Percentiles rank a stretch among this genome's conserved stretches.
These are phyloP conservation scores for Calameuta filiformis DNA, from an alignment of 2,888 invertebrate species.

Conservation along the genomic window DNA sequence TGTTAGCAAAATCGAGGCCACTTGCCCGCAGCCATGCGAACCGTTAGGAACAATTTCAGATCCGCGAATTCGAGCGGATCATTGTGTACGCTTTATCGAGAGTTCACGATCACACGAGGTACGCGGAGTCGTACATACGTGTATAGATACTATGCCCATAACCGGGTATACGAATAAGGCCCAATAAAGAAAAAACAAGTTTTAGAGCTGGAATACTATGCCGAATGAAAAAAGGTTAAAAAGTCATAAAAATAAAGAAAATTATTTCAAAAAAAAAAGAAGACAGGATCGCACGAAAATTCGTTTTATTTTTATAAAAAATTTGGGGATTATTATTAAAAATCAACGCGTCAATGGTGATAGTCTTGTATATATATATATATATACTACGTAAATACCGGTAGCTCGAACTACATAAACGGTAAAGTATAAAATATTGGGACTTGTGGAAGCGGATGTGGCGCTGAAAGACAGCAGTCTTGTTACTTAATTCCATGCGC, in stretches of 20 bases:
- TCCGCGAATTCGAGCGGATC: conserved; percentile 26
- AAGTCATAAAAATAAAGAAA: not conserved
- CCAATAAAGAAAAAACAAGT: not conserved
- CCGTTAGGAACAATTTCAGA: conserved; percentile 31
- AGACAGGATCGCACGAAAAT: not conserved
- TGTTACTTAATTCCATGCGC: conserved; percentile 56
- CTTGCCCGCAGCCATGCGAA: conserved; percentile 25
- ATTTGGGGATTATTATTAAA: not conserved
- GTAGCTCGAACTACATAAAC: not conserved
- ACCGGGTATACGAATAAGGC: not conserved
- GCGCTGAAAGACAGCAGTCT: conserved; percentile 54
- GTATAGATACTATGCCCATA: not conserved
- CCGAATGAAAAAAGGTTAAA: not conserved
- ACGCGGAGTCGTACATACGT: not conserved
- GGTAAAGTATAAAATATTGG: not conserved
- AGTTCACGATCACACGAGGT: not conserved
- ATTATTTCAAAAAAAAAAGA: not conserved
- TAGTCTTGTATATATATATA: not conserved
- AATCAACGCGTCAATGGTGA: not conserved
- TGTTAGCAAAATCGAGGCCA: conserved; percentile 24
- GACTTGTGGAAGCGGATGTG: conserved; percentile 44
- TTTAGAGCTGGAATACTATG: not conserved
- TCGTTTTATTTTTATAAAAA: not conserved
- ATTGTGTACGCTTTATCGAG: not conserved
- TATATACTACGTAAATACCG: not conserved